phyloP scores from a whole-genome alignment of 2,797 vertebrate species.

The Argya squamiceps region DNA sequence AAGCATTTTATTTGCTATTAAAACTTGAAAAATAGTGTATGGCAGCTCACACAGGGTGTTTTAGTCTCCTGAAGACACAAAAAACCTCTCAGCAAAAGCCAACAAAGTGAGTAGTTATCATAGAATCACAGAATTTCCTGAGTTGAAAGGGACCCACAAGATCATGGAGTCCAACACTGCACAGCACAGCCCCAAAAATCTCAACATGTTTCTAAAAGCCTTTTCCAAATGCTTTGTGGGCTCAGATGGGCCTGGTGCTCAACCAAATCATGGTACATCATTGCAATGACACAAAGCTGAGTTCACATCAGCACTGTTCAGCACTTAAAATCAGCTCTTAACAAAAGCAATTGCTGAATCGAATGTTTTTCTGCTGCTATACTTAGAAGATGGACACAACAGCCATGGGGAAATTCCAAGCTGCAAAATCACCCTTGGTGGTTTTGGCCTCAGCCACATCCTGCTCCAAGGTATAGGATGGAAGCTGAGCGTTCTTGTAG shows the following conservation, averaged over 20 bases:
- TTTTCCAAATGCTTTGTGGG: not conserved
- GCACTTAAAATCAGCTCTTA: not conserved
- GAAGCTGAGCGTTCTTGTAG: not conserved
- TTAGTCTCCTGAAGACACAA: not conserved
- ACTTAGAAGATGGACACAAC: not conserved
- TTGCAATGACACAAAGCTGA: not conserved
- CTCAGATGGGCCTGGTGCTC: not conserved
- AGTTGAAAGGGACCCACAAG: not conserved
- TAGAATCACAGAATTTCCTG: not conserved
- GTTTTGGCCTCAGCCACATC: constrained; percentile 19
- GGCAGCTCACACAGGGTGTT: not conserved
- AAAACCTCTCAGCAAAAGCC: not conserved
- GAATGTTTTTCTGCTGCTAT: not conserved
- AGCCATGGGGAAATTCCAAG: constrained; percentile 37
- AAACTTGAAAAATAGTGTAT: not conserved
- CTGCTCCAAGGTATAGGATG: constrained; percentile 4
- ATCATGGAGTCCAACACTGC: not conserved
- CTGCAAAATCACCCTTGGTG: constrained; percentile 17
- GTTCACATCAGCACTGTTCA: not conserved
- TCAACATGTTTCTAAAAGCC: not conserved
- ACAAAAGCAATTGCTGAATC: not conserved
- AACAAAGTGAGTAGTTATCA: not conserved
- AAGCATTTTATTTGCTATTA: not conserved
- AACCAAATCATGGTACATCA: not conserved
- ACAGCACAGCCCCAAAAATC: not conserved